phyloP scores from a whole-genome alignment of 53 echinoderm and acorn worm species.

The Arbacia lixula region DNA sequence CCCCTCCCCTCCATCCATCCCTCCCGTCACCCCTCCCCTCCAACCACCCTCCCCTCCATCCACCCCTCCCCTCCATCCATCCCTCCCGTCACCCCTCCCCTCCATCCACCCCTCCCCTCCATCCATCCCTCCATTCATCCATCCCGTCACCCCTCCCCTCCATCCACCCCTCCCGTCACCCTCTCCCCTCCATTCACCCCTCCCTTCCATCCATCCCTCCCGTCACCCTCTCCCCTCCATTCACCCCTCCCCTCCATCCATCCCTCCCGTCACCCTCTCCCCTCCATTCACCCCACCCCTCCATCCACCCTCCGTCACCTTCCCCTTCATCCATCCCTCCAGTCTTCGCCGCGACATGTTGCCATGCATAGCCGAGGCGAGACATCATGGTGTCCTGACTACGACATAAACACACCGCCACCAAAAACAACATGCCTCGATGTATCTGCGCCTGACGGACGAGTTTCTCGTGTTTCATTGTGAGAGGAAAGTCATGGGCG shows the following conservation, averaged over 20 bases:
- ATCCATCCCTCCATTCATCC: not conserved
- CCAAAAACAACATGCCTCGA: conserved; percentile 26
- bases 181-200: too few relatives aligned
- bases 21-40: too few relatives aligned
- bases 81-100: not conserved
- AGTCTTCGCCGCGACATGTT: not conserved
- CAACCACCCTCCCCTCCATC: too few relatives aligned
- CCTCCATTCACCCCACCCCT: not conserved
- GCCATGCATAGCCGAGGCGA: conserved; percentile 23
- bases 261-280: too few relatives aligned
- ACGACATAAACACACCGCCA: conserved; percentile 23
- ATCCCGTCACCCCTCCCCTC: not conserved
- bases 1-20: too few relatives aligned
- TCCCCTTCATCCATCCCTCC: not conserved
- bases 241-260: not conserved
- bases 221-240: not conserved
- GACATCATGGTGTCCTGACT: conserved; percentile 23
- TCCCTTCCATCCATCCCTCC: not conserved
- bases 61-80: too few relatives aligned
- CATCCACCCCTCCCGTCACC: not conserved
- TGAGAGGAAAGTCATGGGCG: too few relatives aligned
- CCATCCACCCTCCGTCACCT: not conserved
- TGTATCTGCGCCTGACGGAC: not conserved
- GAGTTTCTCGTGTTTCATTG: not conserved
- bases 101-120: too few relatives aligned